A percentile compares a stretch with the other conserved stretches of the same genome.
Conservation (phyloP, 2,888 invertebrate genomes). For the Aspidiotus rigidus region DNA sequence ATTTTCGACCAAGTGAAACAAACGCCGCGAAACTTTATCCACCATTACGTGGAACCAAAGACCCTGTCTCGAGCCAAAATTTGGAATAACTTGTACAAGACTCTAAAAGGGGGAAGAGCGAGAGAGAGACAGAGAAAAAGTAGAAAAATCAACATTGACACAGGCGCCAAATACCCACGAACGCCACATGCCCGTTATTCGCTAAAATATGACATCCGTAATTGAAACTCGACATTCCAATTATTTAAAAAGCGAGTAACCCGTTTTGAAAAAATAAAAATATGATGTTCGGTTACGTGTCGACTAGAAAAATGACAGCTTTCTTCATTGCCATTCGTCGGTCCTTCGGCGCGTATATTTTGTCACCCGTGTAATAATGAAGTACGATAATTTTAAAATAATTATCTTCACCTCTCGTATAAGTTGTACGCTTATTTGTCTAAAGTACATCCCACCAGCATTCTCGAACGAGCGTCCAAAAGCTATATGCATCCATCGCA, state of each 20-base stretch:
- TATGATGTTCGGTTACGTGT: slow-evolving; percentile 24
- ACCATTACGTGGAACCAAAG: no score
- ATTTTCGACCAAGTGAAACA: no score
- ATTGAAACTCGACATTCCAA: slow-evolving; percentile 31
- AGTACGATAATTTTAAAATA: slow-evolving; percentile 28
- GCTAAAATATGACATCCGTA: slow-evolving; percentile 31
- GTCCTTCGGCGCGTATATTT: slow-evolving; percentile 21
- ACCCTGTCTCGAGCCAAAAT: no score
- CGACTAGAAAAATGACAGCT: slow-evolving; percentile 20
- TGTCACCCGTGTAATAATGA: slow-evolving; percentile 25
- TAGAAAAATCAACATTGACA: slow-evolving; percentile 11
- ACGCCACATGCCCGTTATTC: slow-evolving; percentile 1
- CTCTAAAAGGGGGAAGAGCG: not conserved
- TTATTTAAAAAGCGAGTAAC: slow-evolving; percentile 22
- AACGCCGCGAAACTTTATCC: no score
- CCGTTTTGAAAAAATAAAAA: slow-evolving; percentile 23
- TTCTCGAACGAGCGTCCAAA: no score
- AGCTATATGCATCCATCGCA: no score
- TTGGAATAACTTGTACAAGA: no score
- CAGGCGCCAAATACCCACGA: slow-evolving; percentile 26
- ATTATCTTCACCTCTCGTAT: slow-evolving; percentile 12
- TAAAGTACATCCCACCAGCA: no score
- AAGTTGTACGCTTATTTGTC: slow-evolving; percentile 14
- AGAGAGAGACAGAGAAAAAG: not conserved
- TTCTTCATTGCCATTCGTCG: slow-evolving; percentile 13